Evolutionary conservation across 1,140 invertebrate species (phyloP), one percentile per base, ranked within the genome.

Genomic region (Drosophila murphyi): DNA sequence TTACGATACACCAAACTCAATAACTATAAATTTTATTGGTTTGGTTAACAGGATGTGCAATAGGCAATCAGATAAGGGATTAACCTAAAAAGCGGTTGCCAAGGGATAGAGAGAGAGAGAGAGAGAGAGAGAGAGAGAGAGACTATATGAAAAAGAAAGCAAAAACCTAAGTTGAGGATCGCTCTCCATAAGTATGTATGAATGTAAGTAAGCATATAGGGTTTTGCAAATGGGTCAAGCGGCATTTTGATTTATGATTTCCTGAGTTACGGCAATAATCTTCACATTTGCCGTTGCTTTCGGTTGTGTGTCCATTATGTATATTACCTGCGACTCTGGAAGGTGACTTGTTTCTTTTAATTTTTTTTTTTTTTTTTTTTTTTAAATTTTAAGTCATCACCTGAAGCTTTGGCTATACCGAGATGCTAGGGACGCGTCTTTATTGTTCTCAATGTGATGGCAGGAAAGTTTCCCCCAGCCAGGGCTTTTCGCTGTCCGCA

Each of bases 181-280:
- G 12, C 56, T 61, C 7, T 20, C 34, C 10, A 43, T 34, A 31
- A 4, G 10, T 43, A 64, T 29, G 3, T 43, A 43, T 34, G 34
- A 29, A 45, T 48, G 7, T 39, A 4, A 7, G 43, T 55, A 7
- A 6, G 29, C 47, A 61, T 61, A 39, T 52, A 20, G 20, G 2
- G 32, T 56, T 67, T 57, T 48, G 43, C 61, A 73, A 68, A 69
- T 73, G 64, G 64, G 71, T 73, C 71, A 73, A 60, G 51, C 64
- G 20, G 35, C 54, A 54, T 60, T 69, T 73, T 73, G 71, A 73
- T 73, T 73, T 73, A 73, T 73, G 64, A 56, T 69, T 73, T 73
- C 70, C 70, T 68, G 41, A 56, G 52, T 64, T 48, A 47, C 12
- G 68, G 60, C 51, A 37, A 55, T 64, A 64, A 70, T 37, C 51